These are phyloP conservation scores for Plutomurus gul DNA, from an alignment of 1,140 invertebrate genomes.

Conservation along the genomic window DNA sequence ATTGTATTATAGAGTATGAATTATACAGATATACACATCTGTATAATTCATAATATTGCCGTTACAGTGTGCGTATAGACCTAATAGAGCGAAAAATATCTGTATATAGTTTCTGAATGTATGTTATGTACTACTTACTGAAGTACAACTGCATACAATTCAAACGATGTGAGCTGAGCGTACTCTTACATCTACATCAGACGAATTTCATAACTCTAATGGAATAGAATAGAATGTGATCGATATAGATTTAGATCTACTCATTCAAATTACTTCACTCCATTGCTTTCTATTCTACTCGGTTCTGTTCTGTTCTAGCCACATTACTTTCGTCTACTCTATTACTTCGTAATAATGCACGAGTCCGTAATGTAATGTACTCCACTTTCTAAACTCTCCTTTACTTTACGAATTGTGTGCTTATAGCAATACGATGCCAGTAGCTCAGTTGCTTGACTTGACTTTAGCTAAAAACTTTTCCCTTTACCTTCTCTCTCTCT, in stretches of 20 bases:
- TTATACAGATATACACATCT: too few relatives aligned
- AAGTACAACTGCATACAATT: not conserved
- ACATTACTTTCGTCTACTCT: slow-evolving; percentile 14
- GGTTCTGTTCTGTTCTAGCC: not conserved
- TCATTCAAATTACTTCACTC: slow-evolving; percentile 16
- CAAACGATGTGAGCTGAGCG: not conserved
- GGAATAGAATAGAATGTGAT: slow-evolving; percentile 22
- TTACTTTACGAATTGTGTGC: not conserved
- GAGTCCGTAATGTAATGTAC: slow-evolving; percentile 17
- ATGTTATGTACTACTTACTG: too few relatives aligned
- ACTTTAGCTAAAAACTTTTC: slow-evolving; percentile 25
- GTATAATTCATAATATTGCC: too few relatives aligned
- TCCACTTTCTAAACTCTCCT: not conserved
- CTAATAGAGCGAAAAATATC: too few relatives aligned
- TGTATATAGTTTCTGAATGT: too few relatives aligned
- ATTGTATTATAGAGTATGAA: too few relatives aligned
- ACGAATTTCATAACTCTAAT: slow-evolving; percentile 34
- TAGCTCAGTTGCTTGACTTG: not conserved
- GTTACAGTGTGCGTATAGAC: too few relatives aligned
- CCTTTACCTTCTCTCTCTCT: slow-evolving; percentile 1
- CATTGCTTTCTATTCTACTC: slow-evolving; percentile 4
- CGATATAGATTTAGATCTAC: slow-evolving; percentile 22
- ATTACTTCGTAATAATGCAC: slow-evolving; percentile 15
- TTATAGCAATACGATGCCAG: not conserved
- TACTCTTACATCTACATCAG: not conserved